A percentile compares a stretch with the other conserved stretches of the same genome.
These are phyloP conservation scores for Macrotis lagotis DNA, from an alignment of 2,113 vertebrate genomes.

Conservation along the genomic window DNA sequence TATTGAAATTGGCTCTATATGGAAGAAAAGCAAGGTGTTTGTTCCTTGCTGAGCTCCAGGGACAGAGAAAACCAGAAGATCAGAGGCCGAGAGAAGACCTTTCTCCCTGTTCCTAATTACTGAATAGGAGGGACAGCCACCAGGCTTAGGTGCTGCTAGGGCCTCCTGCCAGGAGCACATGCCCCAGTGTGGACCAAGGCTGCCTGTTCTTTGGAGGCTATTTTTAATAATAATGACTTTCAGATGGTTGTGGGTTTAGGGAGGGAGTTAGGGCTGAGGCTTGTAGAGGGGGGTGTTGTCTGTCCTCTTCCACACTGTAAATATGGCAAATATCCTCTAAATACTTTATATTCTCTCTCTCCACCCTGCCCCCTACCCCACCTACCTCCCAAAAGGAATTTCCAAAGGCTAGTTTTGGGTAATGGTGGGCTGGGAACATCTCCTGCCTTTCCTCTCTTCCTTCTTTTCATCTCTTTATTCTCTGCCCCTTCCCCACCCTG, in stretches of 20 bases:
- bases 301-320: neutral
- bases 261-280: neutral
- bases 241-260: slow-evolving; percentile 63
- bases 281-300: neutral
- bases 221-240: slow-evolving; percentile 68
- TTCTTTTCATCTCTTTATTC: neutral
- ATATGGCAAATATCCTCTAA: too few relatives aligned
- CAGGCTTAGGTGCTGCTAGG: slow-evolving; percentile 36
- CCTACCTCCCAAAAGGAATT: neutral
- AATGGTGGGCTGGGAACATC: too few relatives aligned
- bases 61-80: slow-evolving; percentile 1
- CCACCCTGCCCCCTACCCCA: neutral
- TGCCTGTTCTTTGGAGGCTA: slow-evolving; percentile 43
- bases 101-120: neutral
- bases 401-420: too few relatives aligned
- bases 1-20: slow-evolving; percentile 54
- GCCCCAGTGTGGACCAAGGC: slow-evolving; percentile 26
- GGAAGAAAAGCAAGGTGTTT: slow-evolving; percentile 50
- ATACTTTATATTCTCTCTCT: neutral
- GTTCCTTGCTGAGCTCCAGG: slow-evolving; percentile 18
- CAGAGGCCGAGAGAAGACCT: neutral
- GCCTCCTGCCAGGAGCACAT: neutral
- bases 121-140: neutral
- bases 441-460: neutral
- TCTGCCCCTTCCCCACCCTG: neutral